Percentiles rank a stretch among this genome's conserved stretches.
Conservation (phyloP, 1,140 invertebrate genomes). For the Pseudomyrmex pallidus region DNA sequence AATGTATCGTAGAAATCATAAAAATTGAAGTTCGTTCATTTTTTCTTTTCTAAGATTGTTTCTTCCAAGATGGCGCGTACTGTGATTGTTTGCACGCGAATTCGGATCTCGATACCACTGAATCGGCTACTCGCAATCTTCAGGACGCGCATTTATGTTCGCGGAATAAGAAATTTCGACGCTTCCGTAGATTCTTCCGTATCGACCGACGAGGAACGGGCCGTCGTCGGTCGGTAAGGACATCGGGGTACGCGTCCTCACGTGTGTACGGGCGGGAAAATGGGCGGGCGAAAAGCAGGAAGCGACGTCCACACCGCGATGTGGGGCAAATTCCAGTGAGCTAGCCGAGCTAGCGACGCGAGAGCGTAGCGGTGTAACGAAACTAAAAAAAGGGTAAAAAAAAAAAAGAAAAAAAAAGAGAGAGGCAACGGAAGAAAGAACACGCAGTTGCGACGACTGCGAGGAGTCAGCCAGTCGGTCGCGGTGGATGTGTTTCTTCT, state of each 20-base stretch:
- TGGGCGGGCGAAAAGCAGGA: constrained; percentile 75
- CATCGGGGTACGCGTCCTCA: constrained; percentile 11
- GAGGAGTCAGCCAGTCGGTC: constrained; percentile 68
- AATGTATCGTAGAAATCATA: not conserved
- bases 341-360: constrained; percentile 16
- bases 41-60: not conserved
- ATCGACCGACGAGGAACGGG: constrained; percentile 63
- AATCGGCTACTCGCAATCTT: constrained; percentile 28
- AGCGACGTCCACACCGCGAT: constrained; percentile 63
- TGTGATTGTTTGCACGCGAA: not conserved
- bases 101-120: not conserved
- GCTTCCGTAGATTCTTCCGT: constrained; percentile 62
- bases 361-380: constrained; percentile 67
- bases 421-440: constrained; percentile 62
- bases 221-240: constrained; percentile 69
- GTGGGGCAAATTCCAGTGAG: constrained; percentile 76
- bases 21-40: not conserved
- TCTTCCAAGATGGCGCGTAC: constrained; percentile 21
- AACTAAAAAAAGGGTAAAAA: constrained; percentile 70
- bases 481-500: constrained; percentile 52
- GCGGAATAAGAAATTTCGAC: constrained; percentile 28
- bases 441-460: constrained; percentile 37
- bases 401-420: constrained; percentile 53
- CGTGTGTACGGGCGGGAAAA: constrained; percentile 57
- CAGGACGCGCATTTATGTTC: constrained; percentile 13